phyloP scores from a whole-genome alignment of 2,888 invertebrate species.

The Zonitis immaculata region DNA sequence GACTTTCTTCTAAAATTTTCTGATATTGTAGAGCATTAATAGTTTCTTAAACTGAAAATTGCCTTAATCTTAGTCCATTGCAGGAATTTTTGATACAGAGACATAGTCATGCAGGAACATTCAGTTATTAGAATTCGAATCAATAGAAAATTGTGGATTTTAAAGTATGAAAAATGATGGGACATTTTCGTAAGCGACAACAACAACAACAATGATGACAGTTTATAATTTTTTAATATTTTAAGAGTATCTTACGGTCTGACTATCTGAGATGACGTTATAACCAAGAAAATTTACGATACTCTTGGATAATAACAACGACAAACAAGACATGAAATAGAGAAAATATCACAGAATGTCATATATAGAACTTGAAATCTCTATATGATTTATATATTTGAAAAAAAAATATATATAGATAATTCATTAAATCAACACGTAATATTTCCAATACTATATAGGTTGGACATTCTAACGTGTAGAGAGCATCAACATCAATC shows the following conservation, averaged over 20 bases:
- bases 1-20: too few relatives aligned
- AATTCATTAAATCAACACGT: slow-evolving; percentile 22
- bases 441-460: slow-evolving; percentile 1
- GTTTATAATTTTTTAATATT: slow-evolving; percentile 17
- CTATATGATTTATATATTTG: slow-evolving; percentile 8
- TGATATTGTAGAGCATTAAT: too few relatives aligned
- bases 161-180: too few relatives aligned
- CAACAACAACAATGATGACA: not conserved
- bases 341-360: not conserved
- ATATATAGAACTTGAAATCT: not conserved
- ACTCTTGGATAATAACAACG: not conserved
- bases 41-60: too few relatives aligned
- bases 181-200: not conserved
- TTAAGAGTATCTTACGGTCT: slow-evolving; percentile 9
- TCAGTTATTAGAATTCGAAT: too few relatives aligned
- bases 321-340: not conserved
- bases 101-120: too few relatives aligned
- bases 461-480: slow-evolving; percentile 1
- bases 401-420: too few relatives aligned
- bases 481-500: slow-evolving; percentile 22
- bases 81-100: too few relatives aligned
- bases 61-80: too few relatives aligned
- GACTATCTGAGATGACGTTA: slow-evolving; percentile 12
- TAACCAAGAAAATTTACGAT: slow-evolving; percentile 20
- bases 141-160: too few relatives aligned